A percentile compares a stretch with the other conserved stretches of the same genome.
phyloP scores from a whole-genome alignment of 1,140 invertebrate genomes.

The Dinoponera quadriceps region DNA sequence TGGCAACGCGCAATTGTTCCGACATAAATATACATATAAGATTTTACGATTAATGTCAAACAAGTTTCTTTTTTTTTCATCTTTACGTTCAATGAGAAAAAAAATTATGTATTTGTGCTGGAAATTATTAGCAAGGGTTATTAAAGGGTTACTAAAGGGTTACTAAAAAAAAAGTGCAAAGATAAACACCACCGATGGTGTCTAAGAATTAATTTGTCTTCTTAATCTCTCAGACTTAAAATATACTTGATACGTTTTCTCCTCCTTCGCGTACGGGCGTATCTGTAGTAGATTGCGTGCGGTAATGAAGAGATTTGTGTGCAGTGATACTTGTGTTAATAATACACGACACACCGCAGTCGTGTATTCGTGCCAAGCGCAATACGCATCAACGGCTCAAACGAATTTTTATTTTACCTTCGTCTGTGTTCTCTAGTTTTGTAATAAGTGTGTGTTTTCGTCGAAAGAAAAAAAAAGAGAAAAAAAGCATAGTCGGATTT shows the following conservation, averaged over 20 bases:
- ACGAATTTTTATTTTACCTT: conserved; percentile 41
- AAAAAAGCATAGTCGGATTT: conserved; percentile 11
- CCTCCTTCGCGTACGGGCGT: neutral
- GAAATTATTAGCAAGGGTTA: no score
- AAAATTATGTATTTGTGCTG: neutral
- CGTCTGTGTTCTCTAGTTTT: neutral
- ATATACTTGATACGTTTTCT: neutral
- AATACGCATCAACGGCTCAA: conserved; percentile 32
- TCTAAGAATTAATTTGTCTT: conserved; percentile 3
- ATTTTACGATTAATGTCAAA: neutral
- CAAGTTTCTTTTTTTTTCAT: neutral
- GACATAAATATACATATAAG: no score
- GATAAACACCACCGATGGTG: neutral
- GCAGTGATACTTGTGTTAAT: conserved; percentile 3
- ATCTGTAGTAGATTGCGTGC: conserved; percentile 23
- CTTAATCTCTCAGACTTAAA: neutral
- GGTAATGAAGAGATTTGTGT: neutral
- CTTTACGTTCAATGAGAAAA: neutral
- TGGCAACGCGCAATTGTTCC: conserved; percentile 10
- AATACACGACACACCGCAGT: conserved; percentile 27
- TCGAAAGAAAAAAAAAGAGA: neutral
- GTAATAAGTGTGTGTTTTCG: neutral
- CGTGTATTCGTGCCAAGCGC: conserved; percentile 42
- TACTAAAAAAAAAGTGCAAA: neutral
- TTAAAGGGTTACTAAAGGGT: no score